Percentiles rank a stretch among this genome's conserved stretches.
phyloP scores from a whole-genome alignment of 2,888 invertebrate genomes.

The Leucophora obtusa region DNA sequence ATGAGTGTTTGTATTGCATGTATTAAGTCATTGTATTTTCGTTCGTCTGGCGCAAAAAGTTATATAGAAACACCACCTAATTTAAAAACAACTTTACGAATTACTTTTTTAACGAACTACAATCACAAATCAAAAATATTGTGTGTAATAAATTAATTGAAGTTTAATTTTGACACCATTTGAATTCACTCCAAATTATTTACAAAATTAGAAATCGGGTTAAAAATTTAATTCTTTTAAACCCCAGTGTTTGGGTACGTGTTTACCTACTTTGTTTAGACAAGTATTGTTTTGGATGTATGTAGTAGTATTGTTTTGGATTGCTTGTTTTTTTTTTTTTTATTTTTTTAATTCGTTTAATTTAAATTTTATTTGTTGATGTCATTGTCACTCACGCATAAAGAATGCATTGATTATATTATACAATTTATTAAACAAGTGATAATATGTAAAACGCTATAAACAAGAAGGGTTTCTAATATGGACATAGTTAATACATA shows the following conservation, averaged over 20 bases:
- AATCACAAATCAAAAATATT: too few species aligned
- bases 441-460: constrained; percentile 4
- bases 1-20: too few species aligned
- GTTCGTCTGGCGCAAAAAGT: too few species aligned
- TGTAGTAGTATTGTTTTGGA: neutral
- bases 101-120: too few species aligned
- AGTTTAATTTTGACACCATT: too few species aligned
- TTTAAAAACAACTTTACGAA: too few species aligned
- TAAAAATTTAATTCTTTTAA: too few species aligned
- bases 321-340: neutral
- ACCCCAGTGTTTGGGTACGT: neutral
- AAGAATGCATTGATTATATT: constrained; percentile 41
- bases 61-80: too few species aligned
- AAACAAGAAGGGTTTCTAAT: neutral
- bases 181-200: too few species aligned
- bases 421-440: constrained; percentile 16
- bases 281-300: neutral
- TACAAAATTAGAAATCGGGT: too few species aligned
- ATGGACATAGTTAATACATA: neutral
- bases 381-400: constrained; percentile 53
- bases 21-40: too few species aligned
- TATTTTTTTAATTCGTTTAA: constrained; percentile 31
- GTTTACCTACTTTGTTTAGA: neutral
- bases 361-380: constrained; percentile 42
- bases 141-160: too few species aligned